Percentiles rank a stretch among this genome's conserved stretches.
Conservation (phyloP, 1,140 invertebrate genomes). For the Dendrolimus kikuchii region DNA sequence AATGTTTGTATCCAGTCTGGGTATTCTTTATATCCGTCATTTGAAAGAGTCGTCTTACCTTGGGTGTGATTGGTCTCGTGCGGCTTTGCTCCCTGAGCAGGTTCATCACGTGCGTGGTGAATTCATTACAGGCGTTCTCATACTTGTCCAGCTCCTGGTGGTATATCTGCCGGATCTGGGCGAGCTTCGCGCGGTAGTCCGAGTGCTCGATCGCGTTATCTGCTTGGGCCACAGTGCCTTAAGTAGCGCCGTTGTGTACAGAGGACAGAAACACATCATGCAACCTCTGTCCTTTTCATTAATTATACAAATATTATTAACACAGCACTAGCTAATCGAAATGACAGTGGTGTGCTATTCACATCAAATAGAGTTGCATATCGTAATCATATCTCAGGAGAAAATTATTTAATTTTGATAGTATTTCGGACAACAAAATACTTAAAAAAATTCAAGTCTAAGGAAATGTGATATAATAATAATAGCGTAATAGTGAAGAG, state of each 20-base stretch:
- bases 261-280: background rate
- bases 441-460: too few species aligned
- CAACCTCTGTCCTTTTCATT: background rate
- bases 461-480: too few species aligned
- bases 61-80: conserved; percentile 94
- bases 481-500: too few species aligned
- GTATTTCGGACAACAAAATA: too few species aligned
- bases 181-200: conserved; percentile 98
- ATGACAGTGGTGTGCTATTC: too few species aligned
- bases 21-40: too few species aligned
- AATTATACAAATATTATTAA: too few species aligned
- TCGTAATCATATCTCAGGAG: too few species aligned
- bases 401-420: too few species aligned
- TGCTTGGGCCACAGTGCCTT: conserved; percentile 71
- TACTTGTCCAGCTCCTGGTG: conserved; percentile 99
- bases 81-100: conserved; percentile 97
- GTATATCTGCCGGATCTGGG: conserved; percentile 99
- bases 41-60: conserved; percentile 31
- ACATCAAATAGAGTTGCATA: too few species aligned
- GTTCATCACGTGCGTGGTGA: conserved; percentile 99
- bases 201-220: conserved; percentile 99
- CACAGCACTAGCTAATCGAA: too few species aligned
- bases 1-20: too few species aligned
- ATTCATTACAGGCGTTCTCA: conserved; percentile 99
- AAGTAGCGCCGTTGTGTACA: background rate